Percentiles rank a stretch among this genome's conserved stretches.
phyloP scores from a whole-genome alignment of 2,797 vertebrate species.

The Amphiprion clarkii region DNA sequence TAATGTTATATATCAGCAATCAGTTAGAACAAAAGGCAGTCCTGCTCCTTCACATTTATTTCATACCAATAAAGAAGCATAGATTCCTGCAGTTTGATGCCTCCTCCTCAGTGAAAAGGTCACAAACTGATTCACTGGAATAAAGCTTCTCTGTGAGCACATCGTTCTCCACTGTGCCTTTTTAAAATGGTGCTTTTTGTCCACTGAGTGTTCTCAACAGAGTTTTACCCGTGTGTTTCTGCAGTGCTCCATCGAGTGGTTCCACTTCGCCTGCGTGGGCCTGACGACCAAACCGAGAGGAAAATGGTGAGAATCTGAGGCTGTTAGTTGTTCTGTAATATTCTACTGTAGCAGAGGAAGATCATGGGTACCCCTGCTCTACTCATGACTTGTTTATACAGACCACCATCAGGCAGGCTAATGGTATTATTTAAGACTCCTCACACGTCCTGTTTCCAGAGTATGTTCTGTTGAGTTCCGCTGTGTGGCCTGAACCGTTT shows the following conservation, averaged over 20 bases:
- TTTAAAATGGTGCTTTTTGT: conserved; percentile 19
- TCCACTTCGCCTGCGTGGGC: conserved; percentile 98
- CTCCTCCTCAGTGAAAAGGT: conserved; percentile 35
- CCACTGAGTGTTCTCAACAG: conserved; percentile 4
- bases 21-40: background rate
- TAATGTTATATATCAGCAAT: conserved; percentile 6
- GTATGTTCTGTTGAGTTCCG: no score
- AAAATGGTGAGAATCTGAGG: conserved; percentile 91
- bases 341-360: no score
- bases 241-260: conserved; percentile 99
- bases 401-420: no score
- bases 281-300: conserved; percentile 98
- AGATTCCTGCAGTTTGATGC: background rate
- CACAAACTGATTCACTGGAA: conserved; percentile 2
- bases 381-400: no score
- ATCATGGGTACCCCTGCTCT: no score
- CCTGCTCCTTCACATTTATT: no score
- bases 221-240: conserved; percentile 16
- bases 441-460: no score
- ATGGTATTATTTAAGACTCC: no score
- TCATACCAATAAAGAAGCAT: no score
- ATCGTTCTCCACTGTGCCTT: conserved; percentile 7
- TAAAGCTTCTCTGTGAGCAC: conserved; percentile 2
- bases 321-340: no score
- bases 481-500: no score